Evolutionary conservation across 1,140 invertebrate species (phyloP).

Genomic region (Nasonia vitripennis): DNA sequence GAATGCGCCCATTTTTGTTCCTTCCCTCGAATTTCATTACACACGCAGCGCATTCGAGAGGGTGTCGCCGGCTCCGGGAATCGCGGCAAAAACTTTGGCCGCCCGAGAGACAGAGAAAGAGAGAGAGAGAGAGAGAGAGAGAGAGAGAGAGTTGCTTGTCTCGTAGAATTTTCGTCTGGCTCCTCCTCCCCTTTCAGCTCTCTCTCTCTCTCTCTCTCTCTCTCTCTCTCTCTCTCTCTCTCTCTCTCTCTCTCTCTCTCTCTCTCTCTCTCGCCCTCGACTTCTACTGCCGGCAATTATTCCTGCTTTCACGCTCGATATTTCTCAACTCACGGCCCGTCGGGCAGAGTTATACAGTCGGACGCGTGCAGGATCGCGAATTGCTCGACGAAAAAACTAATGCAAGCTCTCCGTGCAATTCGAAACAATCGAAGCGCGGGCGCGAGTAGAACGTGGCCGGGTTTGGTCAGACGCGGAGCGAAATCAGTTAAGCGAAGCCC

Average conservation of each 20-base stretch:
- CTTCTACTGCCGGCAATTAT: slow-evolving; percentile 36
- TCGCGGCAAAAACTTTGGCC: slow-evolving; percentile 32
- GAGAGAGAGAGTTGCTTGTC: not conserved
- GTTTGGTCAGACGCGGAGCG: slow-evolving; percentile 3
- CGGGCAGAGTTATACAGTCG: not conserved
- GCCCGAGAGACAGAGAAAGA: not conserved
- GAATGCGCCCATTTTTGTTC: slow-evolving; percentile 21
- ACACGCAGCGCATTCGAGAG: not conserved
- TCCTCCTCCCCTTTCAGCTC: not conserved
- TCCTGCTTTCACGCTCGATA: slow-evolving; percentile 51
- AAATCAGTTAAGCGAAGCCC: not conserved
- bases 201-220: not conserved
- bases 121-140: too few species aligned
- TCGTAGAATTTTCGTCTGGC: slow-evolving; percentile 26
- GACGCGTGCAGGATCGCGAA: not conserved
- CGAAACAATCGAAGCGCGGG: too few species aligned
- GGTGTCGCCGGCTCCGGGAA: not conserved
- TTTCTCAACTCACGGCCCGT: slow-evolving; percentile 19
- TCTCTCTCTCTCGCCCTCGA: too few species aligned
- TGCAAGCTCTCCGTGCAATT: not conserved
- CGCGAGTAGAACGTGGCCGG: slow-evolving; percentile 13
- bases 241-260: too few species aligned
- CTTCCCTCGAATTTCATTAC: slow-evolving; percentile 29
- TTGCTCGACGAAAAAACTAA: not conserved
- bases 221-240: too few species aligned